Evolutionary conservation across 2,888 invertebrate species (phyloP), one percentile per base, ranked within the genome.

Genomic region (Ditylenchus weischeri): DNA sequence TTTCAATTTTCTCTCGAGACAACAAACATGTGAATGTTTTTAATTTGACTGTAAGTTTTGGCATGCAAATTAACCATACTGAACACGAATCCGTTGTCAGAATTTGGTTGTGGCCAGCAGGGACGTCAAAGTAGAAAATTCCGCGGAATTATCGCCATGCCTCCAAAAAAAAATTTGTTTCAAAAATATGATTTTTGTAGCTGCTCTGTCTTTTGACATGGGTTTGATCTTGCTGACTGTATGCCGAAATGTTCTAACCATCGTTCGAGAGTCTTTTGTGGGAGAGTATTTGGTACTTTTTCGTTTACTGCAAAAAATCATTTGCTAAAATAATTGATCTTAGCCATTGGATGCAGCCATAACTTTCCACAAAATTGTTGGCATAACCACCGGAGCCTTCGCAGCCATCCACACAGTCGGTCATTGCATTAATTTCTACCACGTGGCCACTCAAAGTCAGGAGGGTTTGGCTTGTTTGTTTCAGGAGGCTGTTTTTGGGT

Each of bases 351-450:
- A 95, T 84, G 91, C 93, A 0, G 92, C 94, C 80, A 93, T 95
- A 65, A 93, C 92, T 81, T 95, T 95, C 84, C 95, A 95, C 84
- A 94, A 94, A 86, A 93, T 95, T 65, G 92, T 92, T 0, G 95
- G 94, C 0, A 91, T 92, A 77, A 94, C 94, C 0, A 93, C 92
- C 0, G 86, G 93, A 0, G 92, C 94, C 85, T 94, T 94, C 85
- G 91, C 93, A 0, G 83, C 93, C 0, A 86, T 93, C 0, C 94
- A 95, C 83, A 91, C 93, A 0, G 89, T 92, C 3, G 94, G 94
- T 0, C 95, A 95, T 81, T 90, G 94, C 83, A 91, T 95, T 47
- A 95, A 95, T 85, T 95, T 95, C 85, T 95, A 95, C 84, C 94
- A 95, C 82, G 91, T 95, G 0, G 93, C 93, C 6, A 94, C 93